phyloP scores from a whole-genome alignment of 2,113 vertebrate species.

The Hippocampus mohnikei region DNA sequence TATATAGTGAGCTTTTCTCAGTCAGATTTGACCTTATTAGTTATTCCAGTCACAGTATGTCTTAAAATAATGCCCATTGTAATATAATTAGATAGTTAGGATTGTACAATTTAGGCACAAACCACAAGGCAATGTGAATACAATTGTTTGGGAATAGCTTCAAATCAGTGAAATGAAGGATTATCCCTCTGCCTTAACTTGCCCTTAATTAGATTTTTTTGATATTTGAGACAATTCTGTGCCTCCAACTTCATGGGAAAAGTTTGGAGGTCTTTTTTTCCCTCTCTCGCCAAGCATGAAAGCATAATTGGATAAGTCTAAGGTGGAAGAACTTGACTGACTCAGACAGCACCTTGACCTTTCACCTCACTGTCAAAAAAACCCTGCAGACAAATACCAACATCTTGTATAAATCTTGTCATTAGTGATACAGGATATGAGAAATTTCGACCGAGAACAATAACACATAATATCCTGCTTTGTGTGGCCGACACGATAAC shows the following conservation, averaged over 20 bases:
- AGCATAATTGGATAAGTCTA: background rate
- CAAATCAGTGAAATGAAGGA: too few relatives aligned
- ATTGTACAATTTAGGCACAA: too few relatives aligned
- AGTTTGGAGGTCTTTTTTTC: background rate
- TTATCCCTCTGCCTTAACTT: too few relatives aligned
- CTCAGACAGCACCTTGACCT: background rate
- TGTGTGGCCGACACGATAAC: too few relatives aligned
- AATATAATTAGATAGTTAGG: too few relatives aligned
- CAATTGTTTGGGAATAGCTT: too few relatives aligned
- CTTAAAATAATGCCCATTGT: background rate
- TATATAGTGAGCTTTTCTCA: background rate
- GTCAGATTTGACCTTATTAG: background rate
- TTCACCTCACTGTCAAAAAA: background rate
- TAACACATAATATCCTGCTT: too few relatives aligned
- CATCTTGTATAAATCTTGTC: background rate
- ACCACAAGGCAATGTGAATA: too few relatives aligned
- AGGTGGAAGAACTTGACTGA: background rate
- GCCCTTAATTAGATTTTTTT: too few relatives aligned
- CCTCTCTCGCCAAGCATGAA: background rate
- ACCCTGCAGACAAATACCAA: background rate
- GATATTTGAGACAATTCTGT: too few relatives aligned
- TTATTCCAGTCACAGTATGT: background rate
- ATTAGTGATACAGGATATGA: background rate
- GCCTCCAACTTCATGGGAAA: too few relatives aligned
- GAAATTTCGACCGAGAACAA: too few relatives aligned